phyloP scores from a whole-genome alignment of 2,797 vertebrate genomes.

The Trachops cirrhosus region DNA sequence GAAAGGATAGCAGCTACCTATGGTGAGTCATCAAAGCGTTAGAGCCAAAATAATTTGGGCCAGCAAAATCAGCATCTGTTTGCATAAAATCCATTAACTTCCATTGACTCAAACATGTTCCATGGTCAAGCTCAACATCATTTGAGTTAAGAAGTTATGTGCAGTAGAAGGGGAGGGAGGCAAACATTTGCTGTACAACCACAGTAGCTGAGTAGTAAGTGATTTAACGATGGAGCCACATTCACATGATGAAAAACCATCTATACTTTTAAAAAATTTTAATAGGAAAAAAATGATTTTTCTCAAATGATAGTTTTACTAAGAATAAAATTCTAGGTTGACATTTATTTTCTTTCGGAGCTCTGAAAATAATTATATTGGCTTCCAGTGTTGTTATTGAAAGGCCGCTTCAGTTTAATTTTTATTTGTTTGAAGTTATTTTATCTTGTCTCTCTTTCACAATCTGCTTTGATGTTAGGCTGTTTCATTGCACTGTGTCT shows the following conservation, averaged over 20 bases:
- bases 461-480: background rate
- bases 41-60: background rate
- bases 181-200: background rate
- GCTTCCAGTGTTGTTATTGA: background rate
- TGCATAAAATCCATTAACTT: background rate
- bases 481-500: background rate
- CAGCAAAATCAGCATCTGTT: background rate
- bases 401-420: background rate
- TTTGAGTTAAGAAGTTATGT: background rate
- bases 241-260: background rate
- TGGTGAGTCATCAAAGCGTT: background rate
- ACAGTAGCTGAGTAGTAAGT: background rate
- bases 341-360: background rate
- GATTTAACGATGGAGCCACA: background rate
- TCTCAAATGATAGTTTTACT: background rate
- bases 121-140: background rate
- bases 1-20: background rate
- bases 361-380: conserved; percentile 1
- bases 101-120: background rate
- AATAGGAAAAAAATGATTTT: background rate
- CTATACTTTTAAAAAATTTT: background rate
- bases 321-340: background rate
- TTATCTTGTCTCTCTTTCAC: background rate
- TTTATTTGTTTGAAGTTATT: background rate
- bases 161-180: background rate